These are phyloP conservation scores for Pelmatolapia mariae DNA, from an alignment of 2,113 vertebrate species.

Conservation along the genomic window DNA sequence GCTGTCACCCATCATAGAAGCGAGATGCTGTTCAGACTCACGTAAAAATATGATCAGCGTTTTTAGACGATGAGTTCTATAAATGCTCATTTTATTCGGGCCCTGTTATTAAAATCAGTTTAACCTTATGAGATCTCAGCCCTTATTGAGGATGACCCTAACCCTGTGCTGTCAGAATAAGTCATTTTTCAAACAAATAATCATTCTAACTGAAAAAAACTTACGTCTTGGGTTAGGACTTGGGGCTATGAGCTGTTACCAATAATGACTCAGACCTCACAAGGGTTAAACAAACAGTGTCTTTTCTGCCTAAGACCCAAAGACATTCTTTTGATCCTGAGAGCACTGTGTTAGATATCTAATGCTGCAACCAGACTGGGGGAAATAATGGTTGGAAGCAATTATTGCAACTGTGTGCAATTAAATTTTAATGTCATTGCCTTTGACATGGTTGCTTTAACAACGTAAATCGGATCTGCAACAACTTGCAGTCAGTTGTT, in stretches of 20 bases:
- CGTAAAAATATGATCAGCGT: background rate
- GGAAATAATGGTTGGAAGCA: background rate
- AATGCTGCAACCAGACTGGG: background rate
- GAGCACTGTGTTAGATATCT: background rate
- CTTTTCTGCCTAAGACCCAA: background rate
- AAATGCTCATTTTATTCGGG: background rate
- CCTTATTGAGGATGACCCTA: background rate
- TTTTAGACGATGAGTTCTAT: background rate
- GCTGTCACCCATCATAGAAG: background rate
- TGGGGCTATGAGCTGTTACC: background rate
- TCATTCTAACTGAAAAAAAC: accelerated
- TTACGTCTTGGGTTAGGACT: background rate
- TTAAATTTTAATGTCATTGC: background rate
- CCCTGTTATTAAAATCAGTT: background rate
- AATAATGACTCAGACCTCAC: background rate
- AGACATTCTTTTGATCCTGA: background rate
- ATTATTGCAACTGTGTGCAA: background rate
- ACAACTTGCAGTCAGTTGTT: background rate
- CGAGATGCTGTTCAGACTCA: background rate
- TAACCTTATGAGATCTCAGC: background rate
- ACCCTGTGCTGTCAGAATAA: background rate
- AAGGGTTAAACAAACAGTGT: background rate
- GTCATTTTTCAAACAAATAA: background rate
- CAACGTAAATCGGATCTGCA: background rate
- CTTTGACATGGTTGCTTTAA: background rate